Percentiles rank a stretch among this genome's conserved stretches.
These are phyloP conservation scores for Drosophila jambulina DNA, from an alignment of 1,140 invertebrate genomes.

Conservation along the genomic window DNA sequence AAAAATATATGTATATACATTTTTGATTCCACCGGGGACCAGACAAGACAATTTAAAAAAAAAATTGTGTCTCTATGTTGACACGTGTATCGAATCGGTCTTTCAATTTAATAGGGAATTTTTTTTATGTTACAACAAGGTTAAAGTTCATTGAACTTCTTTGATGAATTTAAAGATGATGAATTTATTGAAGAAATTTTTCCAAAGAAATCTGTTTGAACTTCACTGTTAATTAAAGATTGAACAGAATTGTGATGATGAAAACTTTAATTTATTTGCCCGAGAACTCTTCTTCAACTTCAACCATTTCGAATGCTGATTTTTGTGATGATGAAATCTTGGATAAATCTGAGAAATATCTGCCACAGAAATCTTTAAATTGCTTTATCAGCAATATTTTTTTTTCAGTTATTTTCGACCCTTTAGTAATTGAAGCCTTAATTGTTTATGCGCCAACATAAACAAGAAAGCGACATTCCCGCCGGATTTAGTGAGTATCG, in stretches of 20 bases:
- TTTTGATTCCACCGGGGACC: background rate
- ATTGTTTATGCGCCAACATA: conserved; percentile 15
- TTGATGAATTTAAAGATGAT: background rate
- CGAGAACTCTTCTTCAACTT: background rate
- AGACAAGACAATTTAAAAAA: conserved; percentile 6
- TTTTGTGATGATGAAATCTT: conserved; percentile 2
- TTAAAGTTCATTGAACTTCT: conserved; percentile 8
- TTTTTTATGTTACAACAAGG: background rate
- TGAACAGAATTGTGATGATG: no score
- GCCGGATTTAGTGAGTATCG: conserved; percentile 2
- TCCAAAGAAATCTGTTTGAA: background rate
- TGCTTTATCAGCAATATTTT: background rate
- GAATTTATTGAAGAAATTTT: background rate
- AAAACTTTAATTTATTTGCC: background rate
- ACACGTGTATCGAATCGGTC: background rate
- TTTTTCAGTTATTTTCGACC: background rate
- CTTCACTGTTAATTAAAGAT: background rate
- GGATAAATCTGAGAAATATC: background rate
- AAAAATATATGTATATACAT: conserved; percentile 3
- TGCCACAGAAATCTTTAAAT: background rate
- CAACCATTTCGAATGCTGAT: background rate
- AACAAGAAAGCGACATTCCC: conserved; percentile 24
- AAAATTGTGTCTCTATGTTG: background rate
- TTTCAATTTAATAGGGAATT: background rate
- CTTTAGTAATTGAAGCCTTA: conserved; percentile 20